Base-by-base conservation (phyloP, 1,140 invertebrate genomes). In the Rhyacophila brunnea region DNA sequence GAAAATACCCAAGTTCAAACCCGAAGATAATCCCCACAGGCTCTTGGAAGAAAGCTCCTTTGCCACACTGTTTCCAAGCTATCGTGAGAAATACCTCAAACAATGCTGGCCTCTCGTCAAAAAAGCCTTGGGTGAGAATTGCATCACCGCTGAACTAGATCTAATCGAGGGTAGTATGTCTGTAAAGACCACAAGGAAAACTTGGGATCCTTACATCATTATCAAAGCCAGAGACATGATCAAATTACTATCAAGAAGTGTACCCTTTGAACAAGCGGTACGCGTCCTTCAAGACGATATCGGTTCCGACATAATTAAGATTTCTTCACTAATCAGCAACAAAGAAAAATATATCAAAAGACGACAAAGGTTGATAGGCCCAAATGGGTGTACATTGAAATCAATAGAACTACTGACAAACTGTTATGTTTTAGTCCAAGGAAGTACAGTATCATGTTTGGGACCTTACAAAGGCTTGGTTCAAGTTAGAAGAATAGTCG, bases 181-280 rank as follows among this genome's bases (percentile, higher is more conserved):
- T 6, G 97, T 99, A 0, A 85, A 82, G 71, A 99, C 98, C 0
- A 99, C 96, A 0, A 82, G 94, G 47, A 97, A 98, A 80, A 99
- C 96, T 1, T 99, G 93, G 93, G 98, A 99, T 82, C 98, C 98
- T 0, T 99, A 93, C 65, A 92, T 98, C 40, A 94, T 99, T 42
- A 84, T 99, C 6, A 99, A 99, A 79, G 93, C 95, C 6, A 83
- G 96, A 62, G 98, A 99, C 74, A 84, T 99, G 75, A 93, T 99
- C 56, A 98, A 97, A 73, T 77, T 99, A 2, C 72, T 99, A 56
- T 93, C 96, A 1, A 79, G 98, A 67, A 97, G 95, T 74, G 96
- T 99, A 11, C 96, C 97, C 0, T 95, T 91, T 70, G 96, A 99
- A 75, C 96, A 99, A 75, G 95, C 93, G 1, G 80, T 87, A 6